Base-by-base conservation (phyloP, 1,140 invertebrate species). In the Drosophila navojoa region DNA sequence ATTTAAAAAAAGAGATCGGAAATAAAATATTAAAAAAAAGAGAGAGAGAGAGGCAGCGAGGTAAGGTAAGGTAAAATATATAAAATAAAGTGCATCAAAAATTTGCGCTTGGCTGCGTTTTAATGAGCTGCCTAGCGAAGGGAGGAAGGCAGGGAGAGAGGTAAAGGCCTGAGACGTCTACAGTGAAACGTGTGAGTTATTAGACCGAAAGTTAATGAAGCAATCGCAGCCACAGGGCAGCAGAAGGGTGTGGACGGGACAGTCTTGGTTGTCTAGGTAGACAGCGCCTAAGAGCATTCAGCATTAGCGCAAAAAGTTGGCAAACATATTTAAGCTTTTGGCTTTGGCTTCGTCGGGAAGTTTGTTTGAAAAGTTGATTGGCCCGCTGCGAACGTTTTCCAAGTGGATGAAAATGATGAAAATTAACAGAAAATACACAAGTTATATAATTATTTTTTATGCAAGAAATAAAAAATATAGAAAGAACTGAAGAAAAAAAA, bases 191-290 rank as follows among this genome's bases (percentile, higher is more conserved):
- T 79, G 76, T 79, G 68, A 79, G 55, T 78, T 79, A 73, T 79
- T 79, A 79, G 70, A 69, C 38, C 27, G 44, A 64, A 78, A 79
- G 76, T 79, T 79, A 78, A 79, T 78, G 76, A 78, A 78, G 76
- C 45, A 58, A 61, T 61, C 59, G 45, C 59, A 6, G 13, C 19
- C 45, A 22, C 19, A 22, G 15, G 9, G 59, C 3, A 44, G 5
- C 10, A n/a, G n/a, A n/a, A n/a, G 27, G 25, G 4, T 1, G 27
- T 0, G n/a, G 47, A 22, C 19, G 25, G 27, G 6, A 1, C 11
- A 11, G 25, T 42, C 1, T 29, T 5, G 27, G 27, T 29, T 11
- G 19, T 22, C 19, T 50, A 25, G 42, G 55, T 29, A 59, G 55
- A 58, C 55, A 58, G 19, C 55, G 42, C 7, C 40, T 15, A 40